A percentile compares a stretch with the other conserved stretches of the same genome.
Conservation (phyloP, 2,113 vertebrate genomes). For the Strix aluco region DNA sequence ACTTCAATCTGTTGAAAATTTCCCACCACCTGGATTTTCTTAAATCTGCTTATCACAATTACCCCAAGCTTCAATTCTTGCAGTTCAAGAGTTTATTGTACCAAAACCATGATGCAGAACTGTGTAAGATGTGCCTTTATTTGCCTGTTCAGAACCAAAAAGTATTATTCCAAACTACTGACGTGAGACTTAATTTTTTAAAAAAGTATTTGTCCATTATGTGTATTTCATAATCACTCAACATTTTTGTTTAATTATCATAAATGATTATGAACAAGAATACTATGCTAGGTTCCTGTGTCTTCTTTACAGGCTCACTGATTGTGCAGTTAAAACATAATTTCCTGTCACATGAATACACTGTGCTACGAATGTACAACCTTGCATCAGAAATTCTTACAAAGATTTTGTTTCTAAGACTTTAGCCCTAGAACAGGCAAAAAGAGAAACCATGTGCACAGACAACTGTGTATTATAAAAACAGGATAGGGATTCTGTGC, state of each 20-base stretch:
- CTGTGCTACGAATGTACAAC: fast-evolving
- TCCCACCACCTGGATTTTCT: not conserved
- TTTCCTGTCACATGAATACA: not conserved
- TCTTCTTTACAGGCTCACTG: not conserved
- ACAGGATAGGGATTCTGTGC: not conserved
- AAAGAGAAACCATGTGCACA: not conserved
- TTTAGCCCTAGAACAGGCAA: not conserved
- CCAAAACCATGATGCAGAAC: not conserved
- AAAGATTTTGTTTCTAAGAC: not conserved
- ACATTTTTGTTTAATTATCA: not conserved
- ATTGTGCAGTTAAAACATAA: not conserved
- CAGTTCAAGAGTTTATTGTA: not conserved
- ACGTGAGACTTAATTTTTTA: not conserved
- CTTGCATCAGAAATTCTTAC: not conserved
- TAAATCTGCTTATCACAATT: not conserved
- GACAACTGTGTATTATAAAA: not conserved
- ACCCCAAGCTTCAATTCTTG: not conserved
- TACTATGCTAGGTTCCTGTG: not conserved
- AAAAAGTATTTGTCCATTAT: not conserved
- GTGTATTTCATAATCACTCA: not conserved
- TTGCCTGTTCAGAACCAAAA: not conserved
- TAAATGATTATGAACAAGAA: not conserved
- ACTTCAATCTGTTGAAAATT: not conserved
- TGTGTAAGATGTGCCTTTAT: not conserved
- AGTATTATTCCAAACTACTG: not conserved